These are phyloP conservation scores for Euwallacea similis DNA, from an alignment of 1,140 invertebrate species.

Conservation along the genomic window DNA sequence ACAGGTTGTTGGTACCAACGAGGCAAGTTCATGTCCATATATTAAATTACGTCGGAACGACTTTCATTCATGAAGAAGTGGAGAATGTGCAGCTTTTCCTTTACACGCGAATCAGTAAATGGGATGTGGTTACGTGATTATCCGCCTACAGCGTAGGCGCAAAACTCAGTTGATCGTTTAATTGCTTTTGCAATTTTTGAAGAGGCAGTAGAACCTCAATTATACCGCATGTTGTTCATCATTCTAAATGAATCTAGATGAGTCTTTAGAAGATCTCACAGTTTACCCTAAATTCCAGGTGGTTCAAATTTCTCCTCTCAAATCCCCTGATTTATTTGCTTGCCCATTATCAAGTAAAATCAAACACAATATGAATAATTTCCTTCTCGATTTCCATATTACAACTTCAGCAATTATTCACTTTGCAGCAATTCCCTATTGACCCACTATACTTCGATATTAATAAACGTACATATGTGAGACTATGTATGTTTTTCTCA, in stretches of 20 bases:
- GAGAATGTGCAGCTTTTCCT: slow-evolving; percentile 2
- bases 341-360: neutral
- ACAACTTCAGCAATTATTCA: slow-evolving; percentile 1
- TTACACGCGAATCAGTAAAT: neutral
- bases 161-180: too few species aligned
- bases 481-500: neutral
- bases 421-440: neutral
- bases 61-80: neutral
- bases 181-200: too few species aligned
- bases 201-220: too few species aligned
- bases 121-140: neutral
- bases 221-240: too few species aligned
- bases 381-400: slow-evolving; percentile 1
- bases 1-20: neutral
- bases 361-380: neutral
- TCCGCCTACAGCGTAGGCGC: neutral
- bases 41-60: neutral
- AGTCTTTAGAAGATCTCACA: too few species aligned
- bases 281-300: too few species aligned
- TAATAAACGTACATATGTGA: neutral
- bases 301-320: too few species aligned
- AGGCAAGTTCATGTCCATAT: neutral
- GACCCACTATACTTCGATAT: neutral
- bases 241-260: too few species aligned
- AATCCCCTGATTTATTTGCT: neutral